Conservation (phyloP, 1,140 invertebrate genomes). For the Bombus vancouverensis region DNA sequence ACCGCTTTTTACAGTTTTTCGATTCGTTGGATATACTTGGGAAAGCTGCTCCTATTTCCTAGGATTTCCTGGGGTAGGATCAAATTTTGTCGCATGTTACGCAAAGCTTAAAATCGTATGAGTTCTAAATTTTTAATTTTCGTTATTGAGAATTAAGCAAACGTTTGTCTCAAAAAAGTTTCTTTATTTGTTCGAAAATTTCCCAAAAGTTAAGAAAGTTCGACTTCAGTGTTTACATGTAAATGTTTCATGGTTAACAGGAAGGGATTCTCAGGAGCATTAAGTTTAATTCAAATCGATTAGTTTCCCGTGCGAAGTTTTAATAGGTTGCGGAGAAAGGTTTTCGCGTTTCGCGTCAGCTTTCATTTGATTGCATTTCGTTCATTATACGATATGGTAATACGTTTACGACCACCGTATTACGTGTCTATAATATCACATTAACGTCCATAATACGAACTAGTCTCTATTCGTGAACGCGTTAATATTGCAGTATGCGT, state of each 20-base stretch:
- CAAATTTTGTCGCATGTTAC: neutral
- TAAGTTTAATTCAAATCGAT: conserved; percentile 8
- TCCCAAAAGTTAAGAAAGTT: neutral
- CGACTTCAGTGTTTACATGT: neutral
- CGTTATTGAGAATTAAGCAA: neutral
- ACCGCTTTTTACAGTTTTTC: neutral
- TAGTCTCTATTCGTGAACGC: neutral
- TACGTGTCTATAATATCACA: neutral
- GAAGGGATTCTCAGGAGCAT: neutral
- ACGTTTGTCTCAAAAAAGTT: neutral
- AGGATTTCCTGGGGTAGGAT: neutral
- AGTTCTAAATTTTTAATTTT: neutral
- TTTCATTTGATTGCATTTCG: neutral
- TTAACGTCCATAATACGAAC: neutral
- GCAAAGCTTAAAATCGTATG: neutral
- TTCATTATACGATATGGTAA: neutral
- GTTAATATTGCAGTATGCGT: neutral
- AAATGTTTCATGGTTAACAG: neutral
- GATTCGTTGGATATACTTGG: conserved; percentile 2
- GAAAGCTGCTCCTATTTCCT: neutral
- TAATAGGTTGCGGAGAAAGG: neutral
- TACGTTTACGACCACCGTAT: too few species aligned
- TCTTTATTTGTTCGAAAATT: neutral
- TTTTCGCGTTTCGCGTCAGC: neutral
- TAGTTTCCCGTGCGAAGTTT: neutral